Conservation (phyloP, 2,888 invertebrate genomes). For the Pheosia tremula region DNA sequence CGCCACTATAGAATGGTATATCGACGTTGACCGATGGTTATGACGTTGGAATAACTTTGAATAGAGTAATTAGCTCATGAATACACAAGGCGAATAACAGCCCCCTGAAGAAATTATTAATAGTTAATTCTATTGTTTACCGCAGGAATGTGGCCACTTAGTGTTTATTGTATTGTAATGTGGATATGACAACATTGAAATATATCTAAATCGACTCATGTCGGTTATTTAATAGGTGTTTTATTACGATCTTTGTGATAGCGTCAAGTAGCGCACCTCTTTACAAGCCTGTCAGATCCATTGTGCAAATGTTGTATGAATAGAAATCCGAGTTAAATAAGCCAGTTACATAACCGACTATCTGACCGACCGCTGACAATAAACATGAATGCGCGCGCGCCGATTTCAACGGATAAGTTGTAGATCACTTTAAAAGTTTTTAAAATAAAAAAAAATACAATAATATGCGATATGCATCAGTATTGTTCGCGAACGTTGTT, state of each 20-base stretch:
- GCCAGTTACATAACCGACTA: conserved; percentile 35
- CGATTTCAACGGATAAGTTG: conserved; percentile 33
- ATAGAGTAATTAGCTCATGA: conserved; percentile 78
- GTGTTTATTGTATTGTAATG: conserved; percentile 52
- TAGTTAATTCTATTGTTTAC: conserved; percentile 58
- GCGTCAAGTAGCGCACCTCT: conserved; percentile 27
- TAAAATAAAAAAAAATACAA: conserved; percentile 21
- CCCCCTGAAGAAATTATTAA: conserved; percentile 60
- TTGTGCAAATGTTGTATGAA: conserved; percentile 34
- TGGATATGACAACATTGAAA: conserved; percentile 21
- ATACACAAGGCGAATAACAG: conserved; percentile 66
- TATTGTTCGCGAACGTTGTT: conserved; percentile 26
- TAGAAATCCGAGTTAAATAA: conserved; percentile 30
- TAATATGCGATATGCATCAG: conserved; percentile 22
- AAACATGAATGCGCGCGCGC: conserved; percentile 25
- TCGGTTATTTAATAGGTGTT: conserved; percentile 23
- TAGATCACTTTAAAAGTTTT: conserved; percentile 22
- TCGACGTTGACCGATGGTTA: conserved; percentile 78
- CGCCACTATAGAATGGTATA: conserved; percentile 70
- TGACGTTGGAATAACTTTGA: conserved; percentile 82
- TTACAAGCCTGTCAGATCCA: conserved; percentile 30
- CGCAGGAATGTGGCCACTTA: conserved; percentile 47
- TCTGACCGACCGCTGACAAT: conserved; percentile 32
- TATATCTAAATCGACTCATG: conserved; percentile 15
- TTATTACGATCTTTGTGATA: conserved; percentile 22